Evolutionary conservation across 1,140 invertebrate species (phyloP), one percentile per base, ranked within the genome.

Genomic region (Agraylea sexmaculata): DNA sequence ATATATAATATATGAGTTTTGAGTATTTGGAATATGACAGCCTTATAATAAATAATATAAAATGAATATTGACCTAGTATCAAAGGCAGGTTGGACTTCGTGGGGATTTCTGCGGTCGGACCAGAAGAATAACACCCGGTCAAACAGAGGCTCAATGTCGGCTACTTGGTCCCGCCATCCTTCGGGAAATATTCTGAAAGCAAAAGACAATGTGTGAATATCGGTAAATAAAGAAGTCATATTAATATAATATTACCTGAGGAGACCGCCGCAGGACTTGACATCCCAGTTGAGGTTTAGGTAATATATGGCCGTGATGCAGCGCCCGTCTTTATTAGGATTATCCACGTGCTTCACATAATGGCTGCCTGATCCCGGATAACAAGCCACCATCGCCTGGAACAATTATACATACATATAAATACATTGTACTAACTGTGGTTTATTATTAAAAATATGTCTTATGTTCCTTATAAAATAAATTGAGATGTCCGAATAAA

Each of bases 311-410:
- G 87, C 85, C 8, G 91, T 95, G 53, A 96, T 87, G 52, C 88
- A 90, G 45, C 91, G 73, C 12, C 89, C 92, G 67, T 97, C 92
- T 55, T 77, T 74, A 58, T 92, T 92, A n/a, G 92, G 91, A 72
- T 97, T 97, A 59, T 97, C 92, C 18, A 97, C 87, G 62, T 97
- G 92, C 61, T 92, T 90, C 13, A 95, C 86, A 60, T 97, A 97
- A 55, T 87, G 83, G 10, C 87, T 82, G 33, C 88, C 88, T 39
- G 80, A 77, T 11, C 90, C 90, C 7, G 91, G 91, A 62, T 97
- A 97, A 60, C 89, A 94, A 23, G 92, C 90, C 16, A 95, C 83
- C 92, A 96, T 96, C 8, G 90, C 91, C 89, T 94, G 62, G 37
- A 70, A 66, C 51, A 38, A 48, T 29, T 21, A 3, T n/a, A n/a